Conservation (phyloP, 2,888 invertebrate species). For the Polyommatus iphigenia region DNA sequence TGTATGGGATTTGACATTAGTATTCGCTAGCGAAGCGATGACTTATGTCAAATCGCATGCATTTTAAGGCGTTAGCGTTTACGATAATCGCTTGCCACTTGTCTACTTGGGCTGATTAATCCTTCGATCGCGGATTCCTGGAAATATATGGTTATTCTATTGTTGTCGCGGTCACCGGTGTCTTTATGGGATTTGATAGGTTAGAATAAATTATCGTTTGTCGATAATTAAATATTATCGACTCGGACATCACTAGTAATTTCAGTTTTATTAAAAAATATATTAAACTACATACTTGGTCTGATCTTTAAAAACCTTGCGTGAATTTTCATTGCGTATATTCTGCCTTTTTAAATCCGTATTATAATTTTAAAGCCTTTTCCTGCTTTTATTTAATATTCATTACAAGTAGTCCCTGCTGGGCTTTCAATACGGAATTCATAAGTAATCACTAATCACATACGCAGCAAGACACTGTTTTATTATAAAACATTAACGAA, state of each 20-base stretch:
- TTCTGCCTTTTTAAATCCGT: not conserved
- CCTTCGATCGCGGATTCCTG: too few relatives aligned
- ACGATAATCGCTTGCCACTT: too few relatives aligned
- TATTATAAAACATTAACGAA: slow-evolving; percentile 1
- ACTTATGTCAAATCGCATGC: too few relatives aligned
- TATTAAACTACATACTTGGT: too few relatives aligned
- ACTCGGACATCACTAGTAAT: too few relatives aligned
- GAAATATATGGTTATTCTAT: too few relatives aligned
- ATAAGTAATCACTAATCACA: slow-evolving; percentile 15
- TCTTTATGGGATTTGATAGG: too few relatives aligned
- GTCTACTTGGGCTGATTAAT: too few relatives aligned
- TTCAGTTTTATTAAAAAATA: not conserved
- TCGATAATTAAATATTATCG: not conserved
- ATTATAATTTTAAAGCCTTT: not conserved
- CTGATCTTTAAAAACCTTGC: not conserved
- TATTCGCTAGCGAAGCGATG: too few relatives aligned
- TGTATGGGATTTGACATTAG: too few relatives aligned
- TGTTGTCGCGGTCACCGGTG: too few relatives aligned
- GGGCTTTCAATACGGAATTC: slow-evolving; percentile 4
- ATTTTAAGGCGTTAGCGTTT: too few relatives aligned
- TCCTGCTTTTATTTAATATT: slow-evolving; percentile 3
- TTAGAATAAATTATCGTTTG: not conserved
- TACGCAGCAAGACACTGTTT: not conserved
- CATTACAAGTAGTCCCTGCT: not conserved
- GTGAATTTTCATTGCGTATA: not conserved